These are phyloP conservation scores for Eptesicus fuscus DNA, from an alignment of 2,113 vertebrate species.

Conservation along the genomic window DNA sequence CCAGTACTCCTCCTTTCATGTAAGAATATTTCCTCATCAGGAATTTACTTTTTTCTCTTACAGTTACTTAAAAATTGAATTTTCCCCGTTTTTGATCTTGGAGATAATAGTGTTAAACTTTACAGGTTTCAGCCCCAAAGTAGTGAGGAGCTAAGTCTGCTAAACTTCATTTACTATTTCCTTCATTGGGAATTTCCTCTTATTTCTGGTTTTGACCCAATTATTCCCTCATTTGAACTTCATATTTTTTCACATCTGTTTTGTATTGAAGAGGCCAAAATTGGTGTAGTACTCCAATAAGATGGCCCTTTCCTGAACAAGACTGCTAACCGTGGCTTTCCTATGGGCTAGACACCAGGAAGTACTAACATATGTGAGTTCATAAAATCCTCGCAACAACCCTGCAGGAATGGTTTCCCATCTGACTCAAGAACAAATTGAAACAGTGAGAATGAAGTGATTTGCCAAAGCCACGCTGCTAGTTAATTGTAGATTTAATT, in stretches of 20 bases:
- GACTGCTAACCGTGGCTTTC: background rate
- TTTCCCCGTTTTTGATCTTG: background rate
- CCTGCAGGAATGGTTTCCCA: background rate
- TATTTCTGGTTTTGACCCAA: background rate
- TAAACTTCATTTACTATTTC: background rate
- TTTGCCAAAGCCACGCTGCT: background rate
- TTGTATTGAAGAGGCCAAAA: conserved; percentile 5
- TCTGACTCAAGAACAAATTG: background rate
- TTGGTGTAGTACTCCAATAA: background rate
- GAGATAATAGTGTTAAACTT: background rate
- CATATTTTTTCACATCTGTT: background rate
- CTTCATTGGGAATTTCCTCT: background rate
- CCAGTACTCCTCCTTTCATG: background rate
- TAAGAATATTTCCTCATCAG: background rate
- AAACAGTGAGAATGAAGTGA: background rate
- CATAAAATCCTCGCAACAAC: background rate
- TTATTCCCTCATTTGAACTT: background rate
- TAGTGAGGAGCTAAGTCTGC: background rate
- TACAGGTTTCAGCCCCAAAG: background rate
- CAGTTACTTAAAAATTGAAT: background rate
- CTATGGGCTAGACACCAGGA: background rate
- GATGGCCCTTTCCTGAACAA: background rate
- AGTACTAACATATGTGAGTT: background rate
- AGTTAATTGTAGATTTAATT: background rate
- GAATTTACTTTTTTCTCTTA: background rate